Evolutionary conservation across 2,113 vertebrate genomes (phyloP).

Genomic region (Rousettus leschenaultii): DNA sequence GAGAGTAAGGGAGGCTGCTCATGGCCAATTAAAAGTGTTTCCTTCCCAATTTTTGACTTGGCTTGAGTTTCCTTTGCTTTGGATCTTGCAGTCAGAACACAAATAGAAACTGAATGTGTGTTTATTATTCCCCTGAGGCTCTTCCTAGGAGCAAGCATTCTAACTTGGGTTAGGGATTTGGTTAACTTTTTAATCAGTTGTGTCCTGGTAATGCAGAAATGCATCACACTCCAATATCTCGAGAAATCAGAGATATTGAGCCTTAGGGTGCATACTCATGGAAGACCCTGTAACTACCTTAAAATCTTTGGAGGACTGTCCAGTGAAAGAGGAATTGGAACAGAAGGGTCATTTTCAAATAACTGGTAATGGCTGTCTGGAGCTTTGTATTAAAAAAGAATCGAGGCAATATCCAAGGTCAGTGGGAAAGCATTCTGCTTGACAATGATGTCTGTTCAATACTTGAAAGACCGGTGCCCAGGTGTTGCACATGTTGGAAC

Average conservation of each 20-base stretch:
- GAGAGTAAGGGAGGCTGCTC: not conserved
- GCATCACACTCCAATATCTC: too few species aligned
- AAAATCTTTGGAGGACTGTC: not conserved
- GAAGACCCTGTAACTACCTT: not conserved
- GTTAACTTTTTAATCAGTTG: conserved; percentile 35
- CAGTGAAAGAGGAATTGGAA: not conserved
- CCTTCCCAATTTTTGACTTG: not conserved
- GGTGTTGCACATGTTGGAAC: not conserved
- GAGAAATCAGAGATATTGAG: not conserved
- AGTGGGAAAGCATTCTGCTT: not conserved
- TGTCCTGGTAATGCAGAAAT: conserved; percentile 24
- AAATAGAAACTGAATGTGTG: not conserved
- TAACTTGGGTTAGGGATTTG: not conserved
- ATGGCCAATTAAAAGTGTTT: conserved; percentile 8
- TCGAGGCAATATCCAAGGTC: not conserved
- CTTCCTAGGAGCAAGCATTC: not conserved
- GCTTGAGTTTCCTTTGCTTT: conserved; percentile 4
- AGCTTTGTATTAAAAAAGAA: not conserved
- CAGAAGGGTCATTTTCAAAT: not conserved
- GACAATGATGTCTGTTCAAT: not conserved
- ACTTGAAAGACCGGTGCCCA: not conserved
- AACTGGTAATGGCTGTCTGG: not conserved
- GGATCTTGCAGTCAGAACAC: not conserved
- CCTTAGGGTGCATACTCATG: too few species aligned
- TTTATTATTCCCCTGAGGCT: not conserved